Conservation (phyloP, 2,797 vertebrate species). For the Fringilla coelebs region DNA sequence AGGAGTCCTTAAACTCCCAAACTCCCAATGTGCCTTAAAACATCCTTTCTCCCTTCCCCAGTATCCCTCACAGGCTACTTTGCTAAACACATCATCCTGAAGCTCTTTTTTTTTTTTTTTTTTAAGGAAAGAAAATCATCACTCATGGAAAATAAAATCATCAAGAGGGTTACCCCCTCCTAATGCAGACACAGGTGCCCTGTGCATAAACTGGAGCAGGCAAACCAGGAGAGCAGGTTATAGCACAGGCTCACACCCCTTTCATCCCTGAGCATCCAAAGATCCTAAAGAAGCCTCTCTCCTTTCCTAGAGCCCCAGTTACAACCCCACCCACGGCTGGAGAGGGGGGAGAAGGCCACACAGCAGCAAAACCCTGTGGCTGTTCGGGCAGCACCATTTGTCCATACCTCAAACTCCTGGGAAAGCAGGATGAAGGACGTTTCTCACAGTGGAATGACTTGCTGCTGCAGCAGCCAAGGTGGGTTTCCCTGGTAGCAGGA, state of each 20-base stretch:
- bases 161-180: background rate
- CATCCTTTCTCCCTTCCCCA: background rate
- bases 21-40: background rate
- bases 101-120: background rate
- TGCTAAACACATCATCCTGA: background rate
- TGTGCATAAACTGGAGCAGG: background rate
- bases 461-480: background rate
- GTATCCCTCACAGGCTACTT: background rate
- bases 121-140: background rate
- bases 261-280: background rate
- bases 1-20: background rate
- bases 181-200: background rate
- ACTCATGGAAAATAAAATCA: background rate
- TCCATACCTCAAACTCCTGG: rapidly evolving
- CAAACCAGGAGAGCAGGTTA: background rate
- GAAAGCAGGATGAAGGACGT: background rate
- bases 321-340: rapidly evolving
- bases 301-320: background rate
- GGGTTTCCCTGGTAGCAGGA: background rate
- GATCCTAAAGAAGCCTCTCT: background rate
- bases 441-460: background rate
- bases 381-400: background rate
- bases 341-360: background rate
- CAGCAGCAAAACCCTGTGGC: background rate
- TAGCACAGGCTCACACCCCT: background rate